Conservation (phyloP, 2,113 vertebrate species). For the Alethe castanea region DNA sequence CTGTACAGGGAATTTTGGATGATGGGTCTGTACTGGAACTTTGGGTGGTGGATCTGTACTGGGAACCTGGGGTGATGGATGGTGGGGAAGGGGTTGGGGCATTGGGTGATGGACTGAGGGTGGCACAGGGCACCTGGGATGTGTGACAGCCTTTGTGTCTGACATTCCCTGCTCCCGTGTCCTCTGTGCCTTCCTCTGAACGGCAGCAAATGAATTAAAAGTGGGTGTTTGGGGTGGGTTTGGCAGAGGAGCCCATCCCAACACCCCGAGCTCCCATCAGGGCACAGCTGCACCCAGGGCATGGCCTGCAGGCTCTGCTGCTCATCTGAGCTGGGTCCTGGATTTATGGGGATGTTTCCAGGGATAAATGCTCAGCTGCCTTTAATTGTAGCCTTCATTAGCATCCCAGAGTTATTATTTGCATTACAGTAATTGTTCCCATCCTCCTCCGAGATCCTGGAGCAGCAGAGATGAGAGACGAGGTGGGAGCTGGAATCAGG, state of each 20-base stretch:
- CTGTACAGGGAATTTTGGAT: no score
- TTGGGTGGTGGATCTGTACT: background rate
- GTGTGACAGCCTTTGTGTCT: background rate
- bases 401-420: background rate
- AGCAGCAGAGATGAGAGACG: fast-evolving
- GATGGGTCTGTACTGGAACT: no score
- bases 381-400: background rate
- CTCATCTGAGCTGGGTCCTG: background rate
- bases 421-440: background rate
- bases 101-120: background rate
- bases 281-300: fast-evolving
- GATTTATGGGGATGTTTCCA: background rate
- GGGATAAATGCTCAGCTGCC: background rate
- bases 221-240: background rate
- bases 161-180: background rate
- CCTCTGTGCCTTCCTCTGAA: no score
- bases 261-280: fast-evolving
- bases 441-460: background rate
- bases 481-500: background rate
- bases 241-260: background rate
- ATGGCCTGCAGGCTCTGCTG: fast-evolving
- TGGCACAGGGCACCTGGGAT: background rate
- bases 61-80: background rate
- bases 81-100: background rate
- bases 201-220: no score